Percentiles rank a stretch among this genome's conserved stretches.
Evolutionary conservation across 2,113 vertebrate genomes (phyloP).

Genomic region (Forbesichthys agassizii): DNA sequence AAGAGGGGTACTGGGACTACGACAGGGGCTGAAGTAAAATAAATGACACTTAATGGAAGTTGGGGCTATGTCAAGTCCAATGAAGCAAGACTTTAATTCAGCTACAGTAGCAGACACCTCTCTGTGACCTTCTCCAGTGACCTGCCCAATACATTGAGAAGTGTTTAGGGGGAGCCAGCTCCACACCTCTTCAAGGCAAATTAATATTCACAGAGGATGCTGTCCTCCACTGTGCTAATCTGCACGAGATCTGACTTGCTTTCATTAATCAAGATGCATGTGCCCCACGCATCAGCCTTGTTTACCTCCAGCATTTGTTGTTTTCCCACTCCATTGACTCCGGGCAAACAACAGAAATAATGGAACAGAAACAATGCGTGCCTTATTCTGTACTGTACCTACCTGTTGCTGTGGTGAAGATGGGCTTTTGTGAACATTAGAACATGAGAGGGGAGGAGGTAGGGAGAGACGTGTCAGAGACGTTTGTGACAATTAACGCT

Average conservation of each 20-base stretch:
- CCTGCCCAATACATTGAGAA: slow-evolving; percentile 59
- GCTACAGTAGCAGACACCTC: slow-evolving; percentile 55
- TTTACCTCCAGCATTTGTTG: slow-evolving; percentile 69
- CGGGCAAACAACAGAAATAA: slow-evolving; percentile 63
- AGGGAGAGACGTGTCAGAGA: no score
- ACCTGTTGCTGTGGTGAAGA: slow-evolving; percentile 15
- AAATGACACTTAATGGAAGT: slow-evolving; percentile 49
- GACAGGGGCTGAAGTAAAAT: slow-evolving; percentile 4
- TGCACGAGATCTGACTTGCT: slow-evolving; percentile 75
- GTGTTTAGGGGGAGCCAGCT: slow-evolving; percentile 12
- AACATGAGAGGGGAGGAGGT: background rate
- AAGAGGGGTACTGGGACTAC: slow-evolving; percentile 4
- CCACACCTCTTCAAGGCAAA: slow-evolving; percentile 64
- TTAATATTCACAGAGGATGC: slow-evolving; percentile 71
- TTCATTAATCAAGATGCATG: slow-evolving; percentile 73
- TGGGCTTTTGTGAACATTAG: slow-evolving; percentile 5
- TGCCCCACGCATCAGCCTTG: slow-evolving; percentile 59
- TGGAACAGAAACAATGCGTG: slow-evolving; percentile 37
- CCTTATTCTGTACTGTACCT: slow-evolving; percentile 42
- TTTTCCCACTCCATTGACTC: slow-evolving; percentile 69
- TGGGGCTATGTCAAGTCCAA: slow-evolving; percentile 55
- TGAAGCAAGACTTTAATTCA: slow-evolving; percentile 67
- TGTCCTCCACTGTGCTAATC: slow-evolving; percentile 67
- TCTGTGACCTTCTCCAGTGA: slow-evolving; percentile 62
- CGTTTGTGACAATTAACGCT: no score